Base-by-base conservation (phyloP, 2,888 invertebrate genomes). In the Himalopsyche kuldschensis region DNA sequence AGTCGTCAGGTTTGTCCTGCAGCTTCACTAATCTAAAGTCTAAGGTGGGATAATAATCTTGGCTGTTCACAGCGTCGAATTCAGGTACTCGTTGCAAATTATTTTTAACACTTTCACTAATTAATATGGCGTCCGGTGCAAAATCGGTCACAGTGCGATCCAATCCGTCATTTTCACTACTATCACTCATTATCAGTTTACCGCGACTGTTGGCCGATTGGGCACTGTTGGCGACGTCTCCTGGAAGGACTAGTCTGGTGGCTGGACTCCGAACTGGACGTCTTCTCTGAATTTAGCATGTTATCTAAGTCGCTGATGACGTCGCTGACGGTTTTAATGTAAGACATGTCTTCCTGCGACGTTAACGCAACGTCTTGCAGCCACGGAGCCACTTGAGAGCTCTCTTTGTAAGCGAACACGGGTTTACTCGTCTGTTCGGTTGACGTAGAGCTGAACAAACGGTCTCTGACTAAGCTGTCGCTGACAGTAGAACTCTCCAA, bases 241-340 rank as follows among this genome's bases (percentile, higher is more conserved):
- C 92, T 89, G 15, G 91, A 91, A 3, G 93, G 93, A 87, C 92
- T 92, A 41, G 92, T 92, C 85, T 92, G 92, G 85, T 92, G 92
- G 86, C 92, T 93, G 8, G 93, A 93, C 87, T 92, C 93, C 0
- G 93, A 93, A 87, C 92, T 93, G 5, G 93, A 93, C 1, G 92
- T 92, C 87, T 93, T 93, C 88, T 94, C 94, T 0, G 93, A 91
- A 83, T 93, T 94, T 76, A 94, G 89, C 83, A 93, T 93, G 87
- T 93, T 93, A 89, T 94, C 94, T 87, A 94, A 90, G 89, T 94
- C 94, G 88, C 93, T 93, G 48, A 94, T 94, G 15, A 93, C 94
- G 87, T 94, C 93, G 82, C 93, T 93, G 83, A 94, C 92, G 86
- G 93, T 93, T 86, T 90, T 91, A 87, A 92, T 93, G 87, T 93